These are phyloP conservation scores for Hydroisotoma schaefferi DNA, from an alignment of 2,888 invertebrate species.

Conservation along the genomic window DNA sequence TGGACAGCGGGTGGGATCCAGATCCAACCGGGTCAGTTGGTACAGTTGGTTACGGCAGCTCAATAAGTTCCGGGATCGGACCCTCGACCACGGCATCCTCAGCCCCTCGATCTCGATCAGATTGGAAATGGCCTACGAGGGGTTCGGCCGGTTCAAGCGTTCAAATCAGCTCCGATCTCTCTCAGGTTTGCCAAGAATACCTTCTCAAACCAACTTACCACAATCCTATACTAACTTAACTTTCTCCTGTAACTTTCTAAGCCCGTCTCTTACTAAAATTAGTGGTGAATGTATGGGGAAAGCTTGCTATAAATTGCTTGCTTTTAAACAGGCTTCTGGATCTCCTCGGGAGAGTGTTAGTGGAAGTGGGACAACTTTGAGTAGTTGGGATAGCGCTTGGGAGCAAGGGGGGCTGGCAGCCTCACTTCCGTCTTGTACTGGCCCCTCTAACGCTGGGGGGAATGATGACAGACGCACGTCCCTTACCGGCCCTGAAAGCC, in stretches of 20 bases:
- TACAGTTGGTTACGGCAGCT: slow-evolving; percentile 35
- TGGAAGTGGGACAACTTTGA: slow-evolving; percentile 45
- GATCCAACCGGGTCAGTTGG: slow-evolving; percentile 38
- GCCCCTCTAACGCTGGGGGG: slow-evolving; percentile 21
- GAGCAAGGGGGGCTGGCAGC: slow-evolving; percentile 45
- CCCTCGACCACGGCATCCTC: slow-evolving; percentile 34
- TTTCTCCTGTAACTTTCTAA: no score
- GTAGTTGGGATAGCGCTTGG: slow-evolving; percentile 48
- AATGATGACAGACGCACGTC: slow-evolving; percentile 41
- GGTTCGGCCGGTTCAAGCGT: slow-evolving; percentile 43
- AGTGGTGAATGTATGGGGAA: background rate
- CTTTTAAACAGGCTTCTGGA: slow-evolving; percentile 43
- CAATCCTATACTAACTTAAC: background rate
- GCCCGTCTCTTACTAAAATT: background rate
- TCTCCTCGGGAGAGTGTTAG: slow-evolving; percentile 47
- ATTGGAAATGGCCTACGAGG: slow-evolving; percentile 47
- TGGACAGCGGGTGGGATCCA: slow-evolving; percentile 46
- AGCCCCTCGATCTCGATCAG: slow-evolving; percentile 36
- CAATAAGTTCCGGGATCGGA: slow-evolving; percentile 39
- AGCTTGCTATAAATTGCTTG: slow-evolving; percentile 6
- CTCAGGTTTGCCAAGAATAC: slow-evolving; percentile 28
- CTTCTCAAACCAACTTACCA: background rate
- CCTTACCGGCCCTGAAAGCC: slow-evolving; percentile 38
- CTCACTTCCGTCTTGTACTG: slow-evolving; percentile 46
- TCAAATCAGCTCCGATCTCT: slow-evolving; percentile 44